A percentile compares a stretch with the other conserved stretches of the same genome.
Evolutionary conservation across 92 coral and sea anemone genomes (phyloP).

Genomic region (Porites divaricata): DNA sequence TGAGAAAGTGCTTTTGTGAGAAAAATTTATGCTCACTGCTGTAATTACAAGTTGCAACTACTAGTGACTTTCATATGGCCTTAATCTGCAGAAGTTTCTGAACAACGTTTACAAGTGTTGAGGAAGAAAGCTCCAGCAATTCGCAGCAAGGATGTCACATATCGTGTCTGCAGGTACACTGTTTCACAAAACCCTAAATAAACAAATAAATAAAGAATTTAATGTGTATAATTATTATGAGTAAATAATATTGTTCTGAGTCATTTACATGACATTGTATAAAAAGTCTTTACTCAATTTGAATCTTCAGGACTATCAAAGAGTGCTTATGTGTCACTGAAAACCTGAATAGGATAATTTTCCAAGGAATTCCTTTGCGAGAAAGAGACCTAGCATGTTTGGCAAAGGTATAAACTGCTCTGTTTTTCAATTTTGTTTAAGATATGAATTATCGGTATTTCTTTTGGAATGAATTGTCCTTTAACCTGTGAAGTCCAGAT

Average conservation of each 20-base stretch:
- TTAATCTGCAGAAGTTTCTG: slow-evolving; percentile 63
- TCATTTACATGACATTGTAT: too few species aligned
- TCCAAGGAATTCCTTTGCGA: slow-evolving; percentile 93
- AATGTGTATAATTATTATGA: too few species aligned
- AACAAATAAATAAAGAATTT: too few species aligned
- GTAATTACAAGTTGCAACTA: too few species aligned
- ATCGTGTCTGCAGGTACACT: slow-evolving; percentile 87
- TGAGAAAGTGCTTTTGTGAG: too few species aligned
- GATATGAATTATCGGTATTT: too few species aligned
- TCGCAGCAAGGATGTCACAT: slow-evolving; percentile 94
- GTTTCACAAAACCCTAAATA: too few species aligned
- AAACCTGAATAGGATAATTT: slow-evolving; percentile 71
- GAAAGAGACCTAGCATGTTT: slow-evolving; percentile 82
- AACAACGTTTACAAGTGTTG: slow-evolving; percentile 77
- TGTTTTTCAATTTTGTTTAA: not conserved
- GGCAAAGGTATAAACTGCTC: slow-evolving; percentile 80
- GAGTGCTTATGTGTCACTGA: slow-evolving; percentile 93
- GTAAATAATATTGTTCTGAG: not conserved
- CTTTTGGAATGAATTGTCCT: too few species aligned
- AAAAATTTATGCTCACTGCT: too few species aligned
- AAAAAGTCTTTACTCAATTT: not conserved
- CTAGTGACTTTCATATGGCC: too few species aligned
- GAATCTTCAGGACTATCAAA: slow-evolving; percentile 72
- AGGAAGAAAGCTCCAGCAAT: slow-evolving; percentile 89
- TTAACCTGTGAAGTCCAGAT: too few species aligned